A percentile compares a stretch with the other conserved stretches of the same genome.
Conservation (phyloP, 2,797 vertebrate genomes). For the Rhabdomys pumilio region DNA sequence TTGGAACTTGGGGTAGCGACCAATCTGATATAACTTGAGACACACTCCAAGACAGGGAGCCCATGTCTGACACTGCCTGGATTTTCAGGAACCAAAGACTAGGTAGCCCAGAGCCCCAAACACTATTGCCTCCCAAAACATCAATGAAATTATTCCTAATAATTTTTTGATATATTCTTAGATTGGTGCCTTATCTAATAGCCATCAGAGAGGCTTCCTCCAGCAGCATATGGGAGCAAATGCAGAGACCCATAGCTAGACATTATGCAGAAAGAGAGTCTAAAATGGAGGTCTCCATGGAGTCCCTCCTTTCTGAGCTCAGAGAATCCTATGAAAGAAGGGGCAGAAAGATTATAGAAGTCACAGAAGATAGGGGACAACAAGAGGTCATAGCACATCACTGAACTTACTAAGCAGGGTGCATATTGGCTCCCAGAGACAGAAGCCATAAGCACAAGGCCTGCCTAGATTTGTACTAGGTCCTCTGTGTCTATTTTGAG, state of each 20-base stretch:
- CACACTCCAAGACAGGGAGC: neutral
- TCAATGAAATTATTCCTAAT: neutral
- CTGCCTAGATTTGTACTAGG: too few species aligned
- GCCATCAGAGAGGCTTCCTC: neutral
- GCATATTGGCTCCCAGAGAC: too few species aligned
- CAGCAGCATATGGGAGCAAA: neutral
- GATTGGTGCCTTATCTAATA: neutral
- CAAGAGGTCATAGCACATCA: neutral
- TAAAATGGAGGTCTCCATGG: neutral
- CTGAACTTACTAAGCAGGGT: neutral
- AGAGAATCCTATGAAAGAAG: neutral
- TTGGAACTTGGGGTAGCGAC: neutral
- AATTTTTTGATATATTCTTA: neutral
- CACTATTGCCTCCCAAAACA: neutral
- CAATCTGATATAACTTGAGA: neutral
- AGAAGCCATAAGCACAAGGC: neutral
- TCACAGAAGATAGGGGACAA: neutral
- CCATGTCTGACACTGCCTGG: neutral
- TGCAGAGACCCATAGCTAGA: neutral
- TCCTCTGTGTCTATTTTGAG: too few species aligned
- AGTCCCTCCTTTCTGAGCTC: neutral
- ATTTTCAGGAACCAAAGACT: neutral
- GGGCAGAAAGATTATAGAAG: neutral
- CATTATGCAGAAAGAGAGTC: neutral
- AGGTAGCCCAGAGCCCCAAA: neutral